These are phyloP conservation scores for Gracilinanus agilis DNA, from an alignment of 2,113 vertebrate genomes.

Conservation along the genomic window DNA sequence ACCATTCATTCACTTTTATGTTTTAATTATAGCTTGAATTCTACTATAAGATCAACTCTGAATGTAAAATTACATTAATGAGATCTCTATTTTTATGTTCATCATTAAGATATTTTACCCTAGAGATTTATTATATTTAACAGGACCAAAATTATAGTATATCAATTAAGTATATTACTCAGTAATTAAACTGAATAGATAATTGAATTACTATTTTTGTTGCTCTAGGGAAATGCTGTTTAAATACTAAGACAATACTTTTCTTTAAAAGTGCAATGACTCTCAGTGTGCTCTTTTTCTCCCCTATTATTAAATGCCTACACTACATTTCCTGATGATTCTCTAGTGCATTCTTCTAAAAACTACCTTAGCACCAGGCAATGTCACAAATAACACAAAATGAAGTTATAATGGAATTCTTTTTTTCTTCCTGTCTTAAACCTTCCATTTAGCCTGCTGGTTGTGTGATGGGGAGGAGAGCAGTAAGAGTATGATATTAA, in stretches of 20 bases:
- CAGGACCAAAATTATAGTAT: conserved; percentile 57
- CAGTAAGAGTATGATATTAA: not conserved
- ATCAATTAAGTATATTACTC: conserved; percentile 62
- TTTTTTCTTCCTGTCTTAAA: not conserved
- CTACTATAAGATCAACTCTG: conserved; percentile 44
- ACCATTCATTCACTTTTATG: conserved; percentile 56
- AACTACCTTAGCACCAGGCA: conserved; percentile 18
- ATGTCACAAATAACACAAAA: conserved; percentile 1
- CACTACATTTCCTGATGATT: not conserved
- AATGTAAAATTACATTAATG: conserved; percentile 57
- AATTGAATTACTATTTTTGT: conserved; percentile 67
- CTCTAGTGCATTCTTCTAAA: conserved; percentile 5
- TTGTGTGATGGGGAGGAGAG: too few relatives aligned
- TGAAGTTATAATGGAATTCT: not conserved
- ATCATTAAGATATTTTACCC: conserved; percentile 68
- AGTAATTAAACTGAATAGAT: conserved; percentile 68
- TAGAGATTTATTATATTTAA: conserved; percentile 64
- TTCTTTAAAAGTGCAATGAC: conserved; percentile 2
- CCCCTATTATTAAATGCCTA: not conserved
- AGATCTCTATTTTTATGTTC: conserved; percentile 58
- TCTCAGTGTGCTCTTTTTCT: not conserved
- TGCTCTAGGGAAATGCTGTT: conserved; percentile 46
- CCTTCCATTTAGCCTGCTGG: not conserved
- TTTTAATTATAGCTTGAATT: conserved; percentile 60
- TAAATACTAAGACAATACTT: conserved; percentile 44